Percentiles rank a stretch among this genome's conserved stretches.
These are phyloP conservation scores for Bombyx mori DNA, from an alignment of 1,140 invertebrate species.

Conservation along the genomic window ASM3026992v2 NC_085118.1:11904501-11905000, in stretches of 20 bases:
- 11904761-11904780: conserved; percentile 70
- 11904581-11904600: conserved; percentile 46
- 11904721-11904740: conserved; percentile 63
- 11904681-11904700: conserved; percentile 53
- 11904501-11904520: conserved; percentile 46
- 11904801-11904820: conserved; percentile 72
- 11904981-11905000: conserved; percentile 62
- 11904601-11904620: conserved; percentile 61
- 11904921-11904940: conserved; percentile 71
- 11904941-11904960: conserved; percentile 32
- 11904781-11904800: conserved; percentile 71
- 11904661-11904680: conserved; percentile 69
- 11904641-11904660: conserved; percentile 61
- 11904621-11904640: conserved; percentile 67
- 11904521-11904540: conserved; percentile 22
- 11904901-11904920: conserved; percentile 73
- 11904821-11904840: conserved; percentile 69
- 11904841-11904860: conserved; percentile 57
- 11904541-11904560: conserved; percentile 28
- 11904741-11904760: conserved; percentile 71
- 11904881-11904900: conserved; percentile 71
- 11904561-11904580: conserved; percentile 36
- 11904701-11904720: conserved; percentile 67
- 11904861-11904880: conserved; percentile 72
- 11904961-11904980: conserved; percentile 46